phyloP scores from a whole-genome alignment of 2,888 invertebrate genomes.

The Sepioteuthis lessoniana region DNA sequence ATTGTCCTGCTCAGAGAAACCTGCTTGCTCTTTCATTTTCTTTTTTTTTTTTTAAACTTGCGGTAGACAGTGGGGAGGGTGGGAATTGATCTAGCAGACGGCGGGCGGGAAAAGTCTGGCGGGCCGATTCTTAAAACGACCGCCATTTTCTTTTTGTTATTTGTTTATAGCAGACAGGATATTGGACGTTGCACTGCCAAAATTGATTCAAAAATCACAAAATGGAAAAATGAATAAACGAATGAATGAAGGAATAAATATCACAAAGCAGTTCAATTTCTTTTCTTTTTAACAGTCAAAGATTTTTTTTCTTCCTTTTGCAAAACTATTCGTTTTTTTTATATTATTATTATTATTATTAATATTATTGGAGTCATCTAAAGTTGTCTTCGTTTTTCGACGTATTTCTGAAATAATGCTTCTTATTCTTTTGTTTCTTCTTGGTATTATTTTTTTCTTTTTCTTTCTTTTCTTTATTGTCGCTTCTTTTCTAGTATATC shows the following conservation, averaged over 20 bases:
- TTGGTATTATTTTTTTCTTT: too few relatives aligned
- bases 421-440: too few relatives aligned
- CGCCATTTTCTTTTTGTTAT: neutral
- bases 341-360: too few relatives aligned
- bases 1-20: neutral
- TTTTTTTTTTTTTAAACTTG: neutral
- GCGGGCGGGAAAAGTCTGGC: neutral
- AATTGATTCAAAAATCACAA: neutral
- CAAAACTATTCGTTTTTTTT: neutral
- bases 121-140: neutral
- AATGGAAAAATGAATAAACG: neutral
- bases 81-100: neutral
- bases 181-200: slow-evolving; percentile 33
- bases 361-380: too few relatives aligned
- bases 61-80: neutral
- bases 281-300: neutral
- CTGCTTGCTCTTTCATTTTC: neutral
- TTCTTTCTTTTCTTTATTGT: neutral
- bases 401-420: too few relatives aligned
- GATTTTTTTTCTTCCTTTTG: neutral
- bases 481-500: neutral
- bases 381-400: too few relatives aligned
- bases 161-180: slow-evolving; percentile 13
- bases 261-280: slow-evolving; percentile 8
- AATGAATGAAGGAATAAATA: neutral